Evolutionary conservation across 2,888 invertebrate species (phyloP), one percentile per base, ranked within the genome.

Genomic region (Rhodophaea formosa): DNA sequence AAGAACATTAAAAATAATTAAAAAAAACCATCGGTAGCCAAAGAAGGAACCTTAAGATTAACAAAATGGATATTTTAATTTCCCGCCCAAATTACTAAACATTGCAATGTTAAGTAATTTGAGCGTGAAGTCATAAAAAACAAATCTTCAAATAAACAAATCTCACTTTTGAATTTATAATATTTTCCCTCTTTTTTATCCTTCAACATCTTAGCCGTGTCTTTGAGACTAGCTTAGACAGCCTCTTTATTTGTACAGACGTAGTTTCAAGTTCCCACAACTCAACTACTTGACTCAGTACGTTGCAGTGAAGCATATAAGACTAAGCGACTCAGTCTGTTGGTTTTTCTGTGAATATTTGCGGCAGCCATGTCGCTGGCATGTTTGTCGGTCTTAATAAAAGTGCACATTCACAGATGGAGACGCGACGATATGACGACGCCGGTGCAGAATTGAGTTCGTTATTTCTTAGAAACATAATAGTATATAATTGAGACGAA

Each of bases 281-380:
- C 70, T n/a, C n/a, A n/a, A n/a, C 70, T 70, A 71, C 69, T 75
- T 70, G 72, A 74, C 70, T 69, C 66, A 49, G 67, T 74, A 73
- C 5, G 23, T 23, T 3, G 23, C 23, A 23, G 23, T 23, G 5
- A 72, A 73, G 74, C 72, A 71, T 70, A 69, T 67, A 66, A 71
- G 68, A 53, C 43, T 35, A 47, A 16, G 32, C 10, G 49, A n/a
- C 14, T 23, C 42, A 32, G 14, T 54, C 30, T 54, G 53, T 77
- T 75, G 68, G 67, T 66, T 74, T 72, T 68, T 68, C 65, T 62
- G 61, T 66, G 61, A 75, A 77, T 79, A 74, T 79, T 78, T 79
- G 68, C 70, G 60, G 53, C 53, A 61, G 55, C 60, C 67, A 39
- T 39, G 44, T 54, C 63, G 58, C 61, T 68, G 53, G 58, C 55